A percentile compares a stretch with the other conserved stretches of the same genome.
Conservation (phyloP, 1,140 invertebrate species). For the Hermetia illucens region DNA sequence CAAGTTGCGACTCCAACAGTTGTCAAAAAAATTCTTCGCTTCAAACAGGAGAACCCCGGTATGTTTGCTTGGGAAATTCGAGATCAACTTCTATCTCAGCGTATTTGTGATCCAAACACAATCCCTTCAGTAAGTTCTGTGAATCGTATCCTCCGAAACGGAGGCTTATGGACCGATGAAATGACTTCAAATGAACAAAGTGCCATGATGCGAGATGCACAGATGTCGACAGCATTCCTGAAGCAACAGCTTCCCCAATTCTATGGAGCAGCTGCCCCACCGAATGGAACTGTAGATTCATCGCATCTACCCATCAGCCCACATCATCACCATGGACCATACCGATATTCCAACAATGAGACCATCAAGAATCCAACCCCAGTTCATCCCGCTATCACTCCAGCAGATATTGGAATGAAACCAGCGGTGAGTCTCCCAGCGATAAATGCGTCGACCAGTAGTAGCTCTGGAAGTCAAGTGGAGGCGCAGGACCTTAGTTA, state of each 20-base stretch:
- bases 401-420: too few relatives aligned
- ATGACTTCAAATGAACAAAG: slow-evolving; percentile 31
- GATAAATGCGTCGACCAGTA: not conserved
- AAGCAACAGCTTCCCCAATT: too few relatives aligned
- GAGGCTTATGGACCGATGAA: slow-evolving; percentile 53
- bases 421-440: not conserved
- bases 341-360: slow-evolving; percentile 11
- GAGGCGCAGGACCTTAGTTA: slow-evolving; percentile 15
- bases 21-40: slow-evolving; percentile 77
- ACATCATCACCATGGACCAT: slow-evolving; percentile 14
- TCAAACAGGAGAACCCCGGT: slow-evolving; percentile 83
- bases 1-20: slow-evolving; percentile 88
- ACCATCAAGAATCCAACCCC: not conserved
- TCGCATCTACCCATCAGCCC: not conserved
- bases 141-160: slow-evolving; percentile 83
- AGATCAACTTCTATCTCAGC: slow-evolving; percentile 67
- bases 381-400: too few relatives aligned
- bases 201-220: slow-evolving; percentile 7
- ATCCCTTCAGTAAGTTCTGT: slow-evolving; percentile 91
- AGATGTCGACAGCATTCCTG: not conserved
- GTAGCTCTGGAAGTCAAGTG: slow-evolving; percentile 1
- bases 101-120: slow-evolving; percentile 70
- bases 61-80: slow-evolving; percentile 91
- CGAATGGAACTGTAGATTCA: too few relatives aligned
- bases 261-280: too few relatives aligned